Conservation (phyloP, 2,797 vertebrate genomes). For the Eulemur rubriventer region DNA sequence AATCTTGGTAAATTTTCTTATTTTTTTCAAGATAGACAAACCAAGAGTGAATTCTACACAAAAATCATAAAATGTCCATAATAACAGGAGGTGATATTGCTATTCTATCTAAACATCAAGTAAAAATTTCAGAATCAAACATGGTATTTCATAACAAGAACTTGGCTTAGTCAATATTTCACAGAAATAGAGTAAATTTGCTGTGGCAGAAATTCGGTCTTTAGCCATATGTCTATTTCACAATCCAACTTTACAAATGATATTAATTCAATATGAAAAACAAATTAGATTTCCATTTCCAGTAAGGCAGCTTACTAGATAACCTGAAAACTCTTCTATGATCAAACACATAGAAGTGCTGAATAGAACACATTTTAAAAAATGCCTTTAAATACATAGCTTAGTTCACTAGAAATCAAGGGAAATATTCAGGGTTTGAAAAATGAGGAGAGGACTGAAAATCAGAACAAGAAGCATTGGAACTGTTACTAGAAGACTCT, state of each 20-base stretch:
- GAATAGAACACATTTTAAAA: background rate
- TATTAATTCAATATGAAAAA: conserved; percentile 59
- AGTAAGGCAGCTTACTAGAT: conserved; percentile 12
- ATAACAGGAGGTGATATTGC: background rate
- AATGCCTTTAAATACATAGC: background rate
- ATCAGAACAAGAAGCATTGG: background rate
- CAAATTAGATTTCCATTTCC: conserved; percentile 46
- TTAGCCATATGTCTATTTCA: conserved; percentile 51
- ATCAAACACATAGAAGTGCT: conserved; percentile 6
- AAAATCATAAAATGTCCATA: conserved; percentile 40
- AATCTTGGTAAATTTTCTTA: conserved; percentile 10
- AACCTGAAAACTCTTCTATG: conserved; percentile 36
- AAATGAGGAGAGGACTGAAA: conserved; percentile 3
- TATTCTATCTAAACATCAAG: conserved; percentile 47
- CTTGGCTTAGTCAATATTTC: conserved; percentile 35
- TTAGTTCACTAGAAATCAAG: conserved; percentile 42
- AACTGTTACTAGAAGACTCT: background rate
- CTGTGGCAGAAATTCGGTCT: conserved; percentile 43
- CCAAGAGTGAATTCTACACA: background rate
- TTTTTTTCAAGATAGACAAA: conserved; percentile 48
- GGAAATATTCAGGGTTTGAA: background rate
- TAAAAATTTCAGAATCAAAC: conserved; percentile 58
- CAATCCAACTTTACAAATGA: conserved; percentile 52
- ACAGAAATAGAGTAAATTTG: conserved; percentile 55
- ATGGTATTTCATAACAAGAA: conserved; percentile 52